Conservation (phyloP, 2,797 vertebrate species). For the Myotis findleyi region DNA sequence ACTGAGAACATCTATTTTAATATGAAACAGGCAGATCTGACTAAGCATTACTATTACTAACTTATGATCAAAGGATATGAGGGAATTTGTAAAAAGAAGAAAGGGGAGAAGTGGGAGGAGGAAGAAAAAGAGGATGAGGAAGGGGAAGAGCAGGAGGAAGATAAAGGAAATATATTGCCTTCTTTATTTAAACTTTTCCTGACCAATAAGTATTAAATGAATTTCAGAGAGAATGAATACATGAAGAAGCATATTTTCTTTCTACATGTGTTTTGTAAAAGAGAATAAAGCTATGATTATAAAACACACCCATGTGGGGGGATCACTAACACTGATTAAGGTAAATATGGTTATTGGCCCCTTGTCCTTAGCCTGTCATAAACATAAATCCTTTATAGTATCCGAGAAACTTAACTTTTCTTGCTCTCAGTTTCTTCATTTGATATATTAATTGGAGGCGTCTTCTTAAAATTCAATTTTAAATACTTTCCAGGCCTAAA, state of each 20-base stretch:
- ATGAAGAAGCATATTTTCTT: not conserved
- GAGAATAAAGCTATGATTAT: not conserved
- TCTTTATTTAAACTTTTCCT: not conserved
- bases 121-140: no score
- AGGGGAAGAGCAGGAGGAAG: no score
- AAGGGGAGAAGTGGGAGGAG: not conserved
- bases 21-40: not conserved
- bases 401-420: not conserved
- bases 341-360: not conserved
- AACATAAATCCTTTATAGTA: constrained; percentile 18
- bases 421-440: not conserved
- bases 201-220: not conserved
- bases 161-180: not conserved
- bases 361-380: not conserved
- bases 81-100: not conserved
- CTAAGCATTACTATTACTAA: not conserved
- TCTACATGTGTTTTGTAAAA: not conserved
- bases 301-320: not conserved
- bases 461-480: constrained; percentile 20
- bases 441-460: not conserved
- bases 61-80: not conserved
- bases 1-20: not conserved
- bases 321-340: not conserved
- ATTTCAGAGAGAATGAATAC: not conserved
- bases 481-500: not conserved